Conservation (phyloP, 2,888 invertebrate genomes). For the Yponomeuta malinellus region DNA sequence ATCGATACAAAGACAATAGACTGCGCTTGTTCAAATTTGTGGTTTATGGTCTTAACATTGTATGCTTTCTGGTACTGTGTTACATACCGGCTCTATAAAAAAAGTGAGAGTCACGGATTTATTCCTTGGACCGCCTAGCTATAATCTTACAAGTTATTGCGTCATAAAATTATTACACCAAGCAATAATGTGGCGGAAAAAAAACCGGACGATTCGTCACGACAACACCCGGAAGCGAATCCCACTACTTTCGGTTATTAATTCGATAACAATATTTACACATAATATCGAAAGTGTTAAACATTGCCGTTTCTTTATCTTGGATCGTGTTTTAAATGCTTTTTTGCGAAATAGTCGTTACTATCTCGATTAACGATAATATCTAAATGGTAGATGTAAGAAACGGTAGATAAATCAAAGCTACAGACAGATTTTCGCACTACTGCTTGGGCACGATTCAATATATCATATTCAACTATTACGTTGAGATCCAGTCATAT, state of each 20-base stretch:
- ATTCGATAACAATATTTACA: slow-evolving; percentile 9
- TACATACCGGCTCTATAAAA: not conserved
- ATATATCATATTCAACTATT: not conserved
- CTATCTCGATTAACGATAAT: not conserved
- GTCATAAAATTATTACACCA: slow-evolving; percentile 13
- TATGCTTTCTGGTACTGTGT: not conserved
- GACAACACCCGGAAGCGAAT: slow-evolving; percentile 28
- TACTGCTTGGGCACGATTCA: not conserved
- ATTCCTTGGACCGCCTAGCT: slow-evolving; percentile 6
- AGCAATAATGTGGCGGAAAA: slow-evolving; percentile 9
- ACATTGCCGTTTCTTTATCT: slow-evolving; percentile 9
- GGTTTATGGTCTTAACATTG: not conserved
- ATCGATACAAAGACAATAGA: slow-evolving; percentile 10
- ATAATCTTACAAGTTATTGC: slow-evolving; percentile 13
- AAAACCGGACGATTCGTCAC: slow-evolving; percentile 12
- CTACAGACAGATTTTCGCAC: slow-evolving; percentile 9
- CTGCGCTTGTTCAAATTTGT: slow-evolving; percentile 7
- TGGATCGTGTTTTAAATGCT: not conserved
- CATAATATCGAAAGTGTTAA: slow-evolving; percentile 8
- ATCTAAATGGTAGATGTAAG: not conserved
- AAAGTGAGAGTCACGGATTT: slow-evolving; percentile 15
- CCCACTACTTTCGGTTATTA: slow-evolving; percentile 15
- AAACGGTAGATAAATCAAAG: slow-evolving; percentile 7
- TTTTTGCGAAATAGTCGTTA: slow-evolving; percentile 1
- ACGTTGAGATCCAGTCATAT: not conserved